Conservation (phyloP, 2,797 vertebrate species). For the Oryzias dopingdopingensis region DNA sequence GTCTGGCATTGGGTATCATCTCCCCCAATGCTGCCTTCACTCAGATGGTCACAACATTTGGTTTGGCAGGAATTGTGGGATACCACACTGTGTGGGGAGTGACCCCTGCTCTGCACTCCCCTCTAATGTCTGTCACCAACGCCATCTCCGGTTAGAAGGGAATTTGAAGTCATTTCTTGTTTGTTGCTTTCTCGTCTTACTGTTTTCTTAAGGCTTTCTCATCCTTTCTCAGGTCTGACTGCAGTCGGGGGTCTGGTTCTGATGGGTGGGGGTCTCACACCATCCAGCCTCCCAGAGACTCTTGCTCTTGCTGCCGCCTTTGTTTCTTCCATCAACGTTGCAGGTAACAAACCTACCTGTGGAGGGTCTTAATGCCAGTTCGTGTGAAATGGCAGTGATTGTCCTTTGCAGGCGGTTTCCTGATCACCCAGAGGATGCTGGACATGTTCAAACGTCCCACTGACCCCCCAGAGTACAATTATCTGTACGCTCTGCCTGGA, state of each 20-base stretch:
- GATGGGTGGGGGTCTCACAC: conserved; percentile 82
- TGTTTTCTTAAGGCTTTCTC: neutral
- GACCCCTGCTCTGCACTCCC: conserved; percentile 81
- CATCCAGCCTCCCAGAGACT: conserved; percentile 72
- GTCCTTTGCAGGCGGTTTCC: conserved; percentile 73
- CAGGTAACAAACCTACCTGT: conserved; percentile 61
- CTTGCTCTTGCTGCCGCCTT: conserved; percentile 82
- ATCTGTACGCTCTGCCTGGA: conserved; percentile 77
- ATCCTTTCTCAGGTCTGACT: conserved; percentile 74
- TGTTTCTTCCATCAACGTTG: conserved; percentile 85
- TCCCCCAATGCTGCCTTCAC: conserved; percentile 79
- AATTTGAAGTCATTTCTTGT: too few relatives aligned
- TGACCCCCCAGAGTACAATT: conserved; percentile 82
- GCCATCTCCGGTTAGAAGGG: conserved; percentile 81
- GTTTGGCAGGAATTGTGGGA: conserved; percentile 79
- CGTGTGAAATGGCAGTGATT: neutral
- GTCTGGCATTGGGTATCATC: conserved; percentile 73
- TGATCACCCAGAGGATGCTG: conserved; percentile 83
- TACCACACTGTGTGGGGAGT: conserved; percentile 82
- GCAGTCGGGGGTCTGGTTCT: conserved; percentile 83
- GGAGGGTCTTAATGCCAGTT: neutral
- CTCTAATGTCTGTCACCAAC: conserved; percentile 80
- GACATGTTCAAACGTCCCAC: conserved; percentile 84
- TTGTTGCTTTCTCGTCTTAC: neutral
- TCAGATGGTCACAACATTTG: conserved; percentile 84